These are phyloP conservation scores for Lagria hirta DNA, from an alignment of 2,888 invertebrate species.

Conservation along the genomic window DNA sequence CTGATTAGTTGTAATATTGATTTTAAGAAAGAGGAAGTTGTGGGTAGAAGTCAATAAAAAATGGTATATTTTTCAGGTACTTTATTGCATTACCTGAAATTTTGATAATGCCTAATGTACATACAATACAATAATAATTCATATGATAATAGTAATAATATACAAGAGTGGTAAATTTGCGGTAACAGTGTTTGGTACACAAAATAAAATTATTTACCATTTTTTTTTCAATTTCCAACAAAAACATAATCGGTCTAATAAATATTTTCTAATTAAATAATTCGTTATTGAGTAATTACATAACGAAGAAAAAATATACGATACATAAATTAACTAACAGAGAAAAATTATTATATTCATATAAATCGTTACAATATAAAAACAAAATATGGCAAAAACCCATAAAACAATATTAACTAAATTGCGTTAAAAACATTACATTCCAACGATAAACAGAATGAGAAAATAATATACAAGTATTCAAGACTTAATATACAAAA, in stretches of 20 bases:
- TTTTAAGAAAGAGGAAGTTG: too few relatives aligned
- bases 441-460: slow-evolving; percentile 31
- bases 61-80: slow-evolving; percentile 49
- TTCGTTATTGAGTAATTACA: slow-evolving; percentile 16
- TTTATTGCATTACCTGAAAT: slow-evolving; percentile 52
- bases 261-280: slow-evolving; percentile 23
- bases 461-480: slow-evolving; percentile 27
- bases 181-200: slow-evolving; percentile 48
- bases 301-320: slow-evolving; percentile 20
- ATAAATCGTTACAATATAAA: slow-evolving; percentile 20
- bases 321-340: slow-evolving; percentile 26
- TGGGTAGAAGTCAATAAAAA: slow-evolving; percentile 7
- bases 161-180: slow-evolving; percentile 44
- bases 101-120: slow-evolving; percentile 50
- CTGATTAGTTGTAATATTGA: too few relatives aligned
- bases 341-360: slow-evolving; percentile 21
- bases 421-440: slow-evolving; percentile 22
- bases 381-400: slow-evolving; percentile 34
- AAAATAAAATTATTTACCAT: slow-evolving; percentile 12
- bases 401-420: slow-evolving; percentile 26
- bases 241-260: slow-evolving; percentile 16
- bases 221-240: slow-evolving; percentile 13
- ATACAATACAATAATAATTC: slow-evolving; percentile 46
- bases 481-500: slow-evolving; percentile 16
- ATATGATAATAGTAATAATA: slow-evolving; percentile 34